These are phyloP conservation scores for Patella vulgata DNA, from an alignment of 1,140 invertebrate genomes.

Conservation along the genomic window DNA sequence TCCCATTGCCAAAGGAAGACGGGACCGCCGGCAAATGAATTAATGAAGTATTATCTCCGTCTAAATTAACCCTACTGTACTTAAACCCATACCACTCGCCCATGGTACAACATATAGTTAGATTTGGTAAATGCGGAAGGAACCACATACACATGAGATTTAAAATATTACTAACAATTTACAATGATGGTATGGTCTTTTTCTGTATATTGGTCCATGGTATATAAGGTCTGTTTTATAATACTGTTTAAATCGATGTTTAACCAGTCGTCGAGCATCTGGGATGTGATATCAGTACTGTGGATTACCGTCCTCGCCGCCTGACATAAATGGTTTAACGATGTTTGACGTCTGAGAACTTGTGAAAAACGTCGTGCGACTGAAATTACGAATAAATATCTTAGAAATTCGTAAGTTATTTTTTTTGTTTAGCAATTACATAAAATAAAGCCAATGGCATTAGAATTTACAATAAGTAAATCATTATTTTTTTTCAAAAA, in stretches of 20 bases:
- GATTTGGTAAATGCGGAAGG: too few species aligned
- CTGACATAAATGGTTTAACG: conserved; percentile 65
- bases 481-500: too few species aligned
- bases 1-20: too few species aligned
- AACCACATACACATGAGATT: not conserved
- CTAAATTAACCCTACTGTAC: too few species aligned
- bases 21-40: too few species aligned
- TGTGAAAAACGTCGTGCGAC: conserved; percentile 60
- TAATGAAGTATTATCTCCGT: too few species aligned
- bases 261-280: conserved; percentile 66
- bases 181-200: conserved; percentile 61
- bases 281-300: conserved; percentile 55
- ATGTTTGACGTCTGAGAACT: conserved; percentile 59
- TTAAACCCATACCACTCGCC: not conserved
- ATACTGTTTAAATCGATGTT: conserved; percentile 67
- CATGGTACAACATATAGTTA: too few species aligned
- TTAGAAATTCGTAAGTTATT: too few species aligned
- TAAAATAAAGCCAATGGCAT: too few species aligned
- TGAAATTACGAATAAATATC: too few species aligned
- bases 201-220: conserved; percentile 63
- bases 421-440: too few species aligned
- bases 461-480: too few species aligned
- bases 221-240: conserved; percentile 68
- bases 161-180: conserved; percentile 60
- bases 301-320: conserved; percentile 61